phyloP scores from a whole-genome alignment of 2,888 invertebrate species.

The Cosmia pyralina region DNA sequence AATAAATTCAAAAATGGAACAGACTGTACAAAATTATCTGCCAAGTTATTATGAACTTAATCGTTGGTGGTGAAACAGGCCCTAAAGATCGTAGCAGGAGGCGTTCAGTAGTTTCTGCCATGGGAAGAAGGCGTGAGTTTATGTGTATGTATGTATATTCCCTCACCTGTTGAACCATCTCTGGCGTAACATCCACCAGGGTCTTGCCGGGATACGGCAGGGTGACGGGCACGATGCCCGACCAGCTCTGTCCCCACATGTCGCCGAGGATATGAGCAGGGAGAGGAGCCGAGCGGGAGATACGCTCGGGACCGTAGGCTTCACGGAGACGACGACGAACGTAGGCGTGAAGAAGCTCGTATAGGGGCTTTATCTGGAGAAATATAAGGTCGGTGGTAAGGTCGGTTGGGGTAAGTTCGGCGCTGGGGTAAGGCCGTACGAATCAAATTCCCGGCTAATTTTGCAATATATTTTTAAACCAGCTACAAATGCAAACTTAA shows the following conservation, averaged over 20 bases:
- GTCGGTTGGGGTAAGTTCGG: background rate
- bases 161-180: conserved; percentile 92
- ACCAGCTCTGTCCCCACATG: conserved; percentile 97
- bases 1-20: too few species aligned
- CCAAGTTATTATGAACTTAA: too few species aligned
- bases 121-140: too few species aligned
- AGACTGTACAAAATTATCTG: too few species aligned
- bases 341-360: conserved; percentile 96
- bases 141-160: too few species aligned
- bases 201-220: conserved; percentile 96
- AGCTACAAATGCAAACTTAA: too few species aligned
- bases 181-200: conserved; percentile 95
- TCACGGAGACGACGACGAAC: conserved; percentile 95
- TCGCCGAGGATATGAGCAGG: conserved; percentile 97
- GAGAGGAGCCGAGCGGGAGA: conserved; percentile 94
- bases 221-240: conserved; percentile 94
- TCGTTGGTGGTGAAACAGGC: too few species aligned
- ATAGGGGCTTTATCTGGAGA: conserved; percentile 93
- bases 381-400: background rate
- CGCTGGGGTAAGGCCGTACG: background rate
- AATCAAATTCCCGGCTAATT: too few species aligned
- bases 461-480: too few species aligned
- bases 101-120: too few species aligned
- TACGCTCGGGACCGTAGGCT: conserved; percentile 95
- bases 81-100: too few species aligned